phyloP scores from a whole-genome alignment of 2,113 vertebrate genomes.

The Macrotis lagotis region DNA sequence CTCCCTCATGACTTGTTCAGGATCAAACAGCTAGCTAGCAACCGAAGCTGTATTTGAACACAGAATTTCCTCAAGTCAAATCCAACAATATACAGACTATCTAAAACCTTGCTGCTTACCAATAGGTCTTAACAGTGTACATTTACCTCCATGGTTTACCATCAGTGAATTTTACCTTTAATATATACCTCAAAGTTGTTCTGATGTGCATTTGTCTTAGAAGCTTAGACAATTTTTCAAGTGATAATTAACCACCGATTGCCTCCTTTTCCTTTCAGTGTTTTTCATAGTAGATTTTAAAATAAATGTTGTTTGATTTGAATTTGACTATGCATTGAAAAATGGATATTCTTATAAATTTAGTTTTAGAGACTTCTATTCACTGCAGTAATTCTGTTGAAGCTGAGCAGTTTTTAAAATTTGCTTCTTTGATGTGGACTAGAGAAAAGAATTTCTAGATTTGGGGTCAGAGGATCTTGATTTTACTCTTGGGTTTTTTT shows the following conservation, averaged over 20 bases:
- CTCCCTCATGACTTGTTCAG: neutral
- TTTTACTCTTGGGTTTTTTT: neutral
- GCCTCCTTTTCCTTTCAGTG: neutral
- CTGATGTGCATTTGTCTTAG: neutral
- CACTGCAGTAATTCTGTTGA: neutral
- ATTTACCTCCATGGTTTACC: neutral
- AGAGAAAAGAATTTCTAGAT: neutral
- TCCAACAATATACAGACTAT: neutral
- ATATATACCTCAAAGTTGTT: neutral
- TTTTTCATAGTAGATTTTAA: neutral
- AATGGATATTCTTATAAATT: neutral
- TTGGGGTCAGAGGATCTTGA: neutral
- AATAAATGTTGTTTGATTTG: neutral
- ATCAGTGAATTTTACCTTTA: neutral
- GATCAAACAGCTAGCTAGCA: neutral
- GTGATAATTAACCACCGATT: too few species aligned
- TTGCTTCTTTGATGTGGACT: neutral
- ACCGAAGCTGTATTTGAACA: too few species aligned
- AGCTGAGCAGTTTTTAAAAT: neutral
- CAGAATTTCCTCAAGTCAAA: neutral
- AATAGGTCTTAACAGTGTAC: neutral
- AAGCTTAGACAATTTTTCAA: neutral
- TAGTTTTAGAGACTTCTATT: neutral
- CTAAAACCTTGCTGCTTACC: neutral
- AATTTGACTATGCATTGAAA: neutral